Percentiles rank a stretch among this genome's conserved stretches.
These are phyloP conservation scores for Setophaga kirtlandii DNA, from an alignment of 2,113 vertebrate genomes.

Conservation along the genomic window DNA sequence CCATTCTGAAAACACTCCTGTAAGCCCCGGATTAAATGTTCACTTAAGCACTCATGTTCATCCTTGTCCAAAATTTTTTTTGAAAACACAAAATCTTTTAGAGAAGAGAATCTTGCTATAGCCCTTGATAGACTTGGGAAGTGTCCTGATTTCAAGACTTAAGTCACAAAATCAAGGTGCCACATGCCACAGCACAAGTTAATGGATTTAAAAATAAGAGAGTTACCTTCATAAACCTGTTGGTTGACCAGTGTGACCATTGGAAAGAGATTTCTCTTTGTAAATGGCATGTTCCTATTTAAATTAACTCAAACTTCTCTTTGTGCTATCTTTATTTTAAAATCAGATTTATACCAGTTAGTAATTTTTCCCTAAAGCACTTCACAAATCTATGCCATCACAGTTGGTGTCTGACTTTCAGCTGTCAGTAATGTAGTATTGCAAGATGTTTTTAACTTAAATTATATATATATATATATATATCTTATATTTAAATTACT, in stretches of 20 bases:
- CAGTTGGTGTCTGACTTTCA: slow-evolving; percentile 61
- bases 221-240: background rate
- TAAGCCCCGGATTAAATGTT: background rate
- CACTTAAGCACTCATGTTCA: background rate
- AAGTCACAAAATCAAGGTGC: background rate
- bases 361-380: slow-evolving; percentile 41
- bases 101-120: background rate
- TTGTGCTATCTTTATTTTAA: slow-evolving; percentile 32
- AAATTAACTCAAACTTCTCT: background rate
- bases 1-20: background rate
- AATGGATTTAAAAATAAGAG: background rate
- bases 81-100: background rate
- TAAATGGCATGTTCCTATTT: background rate
- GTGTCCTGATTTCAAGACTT: background rate
- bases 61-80: background rate
- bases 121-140: background rate
- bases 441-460: slow-evolving; percentile 58
- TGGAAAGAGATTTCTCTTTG: background rate
- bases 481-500: slow-evolving; percentile 48
- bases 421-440: slow-evolving; percentile 34
- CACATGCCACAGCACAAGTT: background rate
- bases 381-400: slow-evolving; percentile 37
- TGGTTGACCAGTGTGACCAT: background rate
- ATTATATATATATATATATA: background rate
- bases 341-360: slow-evolving; percentile 31